Evolutionary conservation across 2,888 invertebrate species (phyloP), one percentile per base, ranked within the genome.

Genomic region (Agrochola lota): DNA sequence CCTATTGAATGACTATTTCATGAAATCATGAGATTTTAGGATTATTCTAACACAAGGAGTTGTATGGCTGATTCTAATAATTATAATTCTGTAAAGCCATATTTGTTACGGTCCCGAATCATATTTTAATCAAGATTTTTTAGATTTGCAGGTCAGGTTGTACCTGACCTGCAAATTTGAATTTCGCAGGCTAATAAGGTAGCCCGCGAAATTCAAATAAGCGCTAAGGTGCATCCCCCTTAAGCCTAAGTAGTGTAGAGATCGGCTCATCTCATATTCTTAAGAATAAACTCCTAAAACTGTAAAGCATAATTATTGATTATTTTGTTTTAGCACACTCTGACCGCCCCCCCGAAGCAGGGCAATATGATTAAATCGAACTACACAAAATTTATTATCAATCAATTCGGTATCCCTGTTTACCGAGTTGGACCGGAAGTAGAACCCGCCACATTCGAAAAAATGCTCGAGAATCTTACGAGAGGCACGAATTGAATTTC

Each of bases 331-430:
- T 43, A 84, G 84, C 23, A 43, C 15, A 26, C 12, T 35, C 26
- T 70, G 15, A 4, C 0, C 9, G n/a, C 59, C 8, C 30, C 49
- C 2, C 12, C 15, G 8, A 76, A 62, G 43, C 35, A 1, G 0
- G 78, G 73, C 40, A 66, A 77, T 66, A 46, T 86, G 62, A 62
- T 86, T 15, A 86, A 79, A 78, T 63, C 70, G 71, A 81, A 11
- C 43, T 86, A 74, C 43, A 78, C 85, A 43, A 86, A 86, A 78
- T 86, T 79, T 77, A 69, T 85, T 60, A 35, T 85, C 4, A 74
- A 67, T 55, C 64, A 52, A 78, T 0, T 0, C 15, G 85, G 85
- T 49, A 7, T 77, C 2, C 81, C 86, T 8, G 40, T 77, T 12
- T 46, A 77, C 5, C 77, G 84, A 60, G 12, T 62, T 23, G 84